A percentile compares a stretch with the other conserved stretches of the same genome.
phyloP scores from a whole-genome alignment of 2,113 vertebrate genomes.

The Antechinus flavipes region DNA sequence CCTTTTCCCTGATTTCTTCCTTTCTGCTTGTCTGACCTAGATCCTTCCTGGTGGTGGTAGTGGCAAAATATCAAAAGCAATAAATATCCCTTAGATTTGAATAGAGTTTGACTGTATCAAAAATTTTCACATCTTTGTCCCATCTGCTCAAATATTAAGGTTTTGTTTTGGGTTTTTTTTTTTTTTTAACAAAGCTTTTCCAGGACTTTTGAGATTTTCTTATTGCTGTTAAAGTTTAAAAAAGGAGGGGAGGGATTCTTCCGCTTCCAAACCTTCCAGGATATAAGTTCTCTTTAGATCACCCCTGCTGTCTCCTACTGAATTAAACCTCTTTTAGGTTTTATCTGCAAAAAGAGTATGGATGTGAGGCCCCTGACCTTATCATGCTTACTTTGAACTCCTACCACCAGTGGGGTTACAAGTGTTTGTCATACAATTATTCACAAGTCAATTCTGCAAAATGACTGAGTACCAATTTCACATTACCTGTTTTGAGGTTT shows the following conservation, averaged over 20 bases:
- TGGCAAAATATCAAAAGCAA: neutral
- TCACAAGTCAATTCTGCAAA: neutral
- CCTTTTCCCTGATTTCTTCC: neutral
- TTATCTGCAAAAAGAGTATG: neutral
- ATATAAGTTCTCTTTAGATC: neutral
- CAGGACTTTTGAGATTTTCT: neutral
- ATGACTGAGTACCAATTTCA: neutral
- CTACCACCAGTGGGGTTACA: neutral
- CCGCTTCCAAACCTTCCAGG: neutral
- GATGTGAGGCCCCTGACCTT: neutral
- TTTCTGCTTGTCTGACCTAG: neutral
- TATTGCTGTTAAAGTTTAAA: neutral
- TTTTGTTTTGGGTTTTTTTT: neutral
- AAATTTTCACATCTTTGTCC: neutral
- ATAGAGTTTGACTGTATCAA: neutral
- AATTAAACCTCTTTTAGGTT: neutral
- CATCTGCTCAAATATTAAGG: neutral
- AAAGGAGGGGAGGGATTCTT: neutral
- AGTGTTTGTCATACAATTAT: neutral
- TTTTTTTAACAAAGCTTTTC: neutral
- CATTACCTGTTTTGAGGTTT: neutral
- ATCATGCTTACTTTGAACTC: neutral
- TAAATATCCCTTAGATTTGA: neutral
- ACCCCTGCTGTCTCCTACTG: neutral
- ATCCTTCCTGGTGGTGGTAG: neutral